These are phyloP conservation scores for Grapholita molesta DNA, from an alignment of 1,140 invertebrate species.

Conservation along the genomic window DNA sequence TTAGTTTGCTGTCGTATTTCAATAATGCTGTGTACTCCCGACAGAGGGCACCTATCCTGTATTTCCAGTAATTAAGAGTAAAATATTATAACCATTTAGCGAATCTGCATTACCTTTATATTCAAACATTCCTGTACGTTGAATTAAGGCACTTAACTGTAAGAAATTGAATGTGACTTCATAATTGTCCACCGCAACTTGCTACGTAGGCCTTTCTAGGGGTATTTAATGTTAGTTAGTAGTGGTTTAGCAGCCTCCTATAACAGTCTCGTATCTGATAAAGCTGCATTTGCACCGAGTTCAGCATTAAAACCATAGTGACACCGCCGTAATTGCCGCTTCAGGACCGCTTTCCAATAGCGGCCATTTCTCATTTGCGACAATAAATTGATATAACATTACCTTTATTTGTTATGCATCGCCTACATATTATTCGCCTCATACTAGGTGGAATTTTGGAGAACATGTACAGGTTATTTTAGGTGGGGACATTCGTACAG, in stretches of 20 bases:
- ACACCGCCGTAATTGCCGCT: background rate
- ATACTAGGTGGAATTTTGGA: too few species aligned
- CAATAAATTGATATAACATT: conserved; percentile 46
- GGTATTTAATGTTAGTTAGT: too few species aligned
- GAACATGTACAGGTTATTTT: too few species aligned
- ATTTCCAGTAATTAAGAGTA: background rate
- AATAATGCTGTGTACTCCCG: background rate
- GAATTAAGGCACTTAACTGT: too few species aligned
- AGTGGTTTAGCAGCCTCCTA: background rate
- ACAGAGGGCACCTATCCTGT: background rate
- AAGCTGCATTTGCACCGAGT: background rate
- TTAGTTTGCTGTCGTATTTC: background rate
- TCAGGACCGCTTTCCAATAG: background rate
- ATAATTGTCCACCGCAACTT: too few species aligned
- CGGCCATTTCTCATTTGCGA: conserved; percentile 36
- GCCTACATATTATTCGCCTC: background rate
- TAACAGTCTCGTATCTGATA: background rate
- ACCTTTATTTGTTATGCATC: background rate
- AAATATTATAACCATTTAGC: too few species aligned
- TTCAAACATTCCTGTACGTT: too few species aligned
- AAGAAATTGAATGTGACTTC: too few species aligned
- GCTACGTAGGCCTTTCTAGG: too few species aligned
- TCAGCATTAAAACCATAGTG: background rate
- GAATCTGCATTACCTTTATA: too few species aligned
- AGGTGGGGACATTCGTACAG: too few species aligned